These are phyloP conservation scores for Stenopsyche tienmushanensis DNA, from an alignment of 1,140 invertebrate genomes.

Conservation along the genomic window DNA sequence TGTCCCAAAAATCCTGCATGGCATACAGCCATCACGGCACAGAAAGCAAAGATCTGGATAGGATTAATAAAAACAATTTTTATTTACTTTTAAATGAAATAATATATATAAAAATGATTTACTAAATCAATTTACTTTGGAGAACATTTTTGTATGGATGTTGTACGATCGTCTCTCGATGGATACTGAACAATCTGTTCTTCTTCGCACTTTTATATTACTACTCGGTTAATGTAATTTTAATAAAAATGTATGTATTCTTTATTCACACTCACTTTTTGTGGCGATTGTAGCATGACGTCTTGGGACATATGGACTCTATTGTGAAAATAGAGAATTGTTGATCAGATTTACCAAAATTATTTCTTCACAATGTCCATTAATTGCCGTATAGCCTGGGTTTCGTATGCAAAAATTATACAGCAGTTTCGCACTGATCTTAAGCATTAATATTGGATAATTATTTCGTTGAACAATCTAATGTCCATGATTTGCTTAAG, in stretches of 20 bases:
- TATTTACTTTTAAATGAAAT: not conserved
- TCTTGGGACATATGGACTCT: constrained; percentile 6
- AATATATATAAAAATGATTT: not conserved
- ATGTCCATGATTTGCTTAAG: no score
- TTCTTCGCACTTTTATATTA: not conserved
- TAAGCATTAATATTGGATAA: no score
- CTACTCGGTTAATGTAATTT: not conserved
- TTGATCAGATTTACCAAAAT: no score
- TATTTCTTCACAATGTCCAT: no score
- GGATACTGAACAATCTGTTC: not conserved
- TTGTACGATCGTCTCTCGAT: constrained; percentile 1
- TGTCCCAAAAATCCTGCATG: not conserved
- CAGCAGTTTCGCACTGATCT: no score
- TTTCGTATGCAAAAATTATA: no score
- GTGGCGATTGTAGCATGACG: not conserved
- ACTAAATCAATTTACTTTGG: constrained; percentile 9
- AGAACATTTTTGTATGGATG: constrained; percentile 15
- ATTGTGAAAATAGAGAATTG: no score
- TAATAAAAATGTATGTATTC: not conserved
- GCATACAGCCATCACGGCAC: not conserved
- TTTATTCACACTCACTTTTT: not conserved
- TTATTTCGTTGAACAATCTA: no score
- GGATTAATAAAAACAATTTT: not conserved
- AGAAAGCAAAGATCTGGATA: constrained; percentile 3
- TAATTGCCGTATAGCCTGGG: no score